Evolutionary conservation across 1,140 invertebrate genomes (phyloP).

Genomic region (Apis dorsata): DNA sequence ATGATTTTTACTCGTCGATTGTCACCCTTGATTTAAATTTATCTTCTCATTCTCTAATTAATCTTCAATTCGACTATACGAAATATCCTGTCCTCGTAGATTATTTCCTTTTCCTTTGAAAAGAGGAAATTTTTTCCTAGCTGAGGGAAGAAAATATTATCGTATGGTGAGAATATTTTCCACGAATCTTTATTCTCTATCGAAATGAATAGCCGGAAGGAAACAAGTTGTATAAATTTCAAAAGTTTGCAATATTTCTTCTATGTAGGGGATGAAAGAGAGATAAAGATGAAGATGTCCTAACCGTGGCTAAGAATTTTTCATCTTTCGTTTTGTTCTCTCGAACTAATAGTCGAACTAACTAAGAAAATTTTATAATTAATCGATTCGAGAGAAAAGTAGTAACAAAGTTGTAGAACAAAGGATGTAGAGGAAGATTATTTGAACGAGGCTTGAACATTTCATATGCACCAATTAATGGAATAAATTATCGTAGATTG

Average conservation of each 20-base stretch:
- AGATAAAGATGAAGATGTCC: too few species aligned
- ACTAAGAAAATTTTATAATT: too few species aligned
- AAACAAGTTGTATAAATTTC: slow-evolving; percentile 14
- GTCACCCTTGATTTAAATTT: background rate
- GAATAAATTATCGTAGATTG: background rate
- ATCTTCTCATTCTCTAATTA: background rate
- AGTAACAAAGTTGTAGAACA: too few species aligned
- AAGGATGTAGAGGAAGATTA: background rate
- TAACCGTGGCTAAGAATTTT: too few species aligned
- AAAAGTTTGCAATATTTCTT: background rate
- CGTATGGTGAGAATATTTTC: background rate
- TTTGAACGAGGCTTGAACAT: too few species aligned
- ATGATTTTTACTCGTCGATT: background rate
- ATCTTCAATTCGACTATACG: too few species aligned
- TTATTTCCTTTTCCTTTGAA: background rate
- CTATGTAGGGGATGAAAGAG: too few species aligned
- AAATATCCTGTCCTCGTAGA: background rate
- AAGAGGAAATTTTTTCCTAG: background rate
- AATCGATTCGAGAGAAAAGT: too few species aligned
- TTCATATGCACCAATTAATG: too few species aligned
- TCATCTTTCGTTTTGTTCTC: too few species aligned
- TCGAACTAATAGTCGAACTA: too few species aligned
- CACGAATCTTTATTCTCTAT: background rate
- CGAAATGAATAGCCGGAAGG: background rate
- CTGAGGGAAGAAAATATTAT: background rate